Evolutionary conservation across 2,888 invertebrate species (phyloP).

Genomic region (Agrochola lota): DNA sequence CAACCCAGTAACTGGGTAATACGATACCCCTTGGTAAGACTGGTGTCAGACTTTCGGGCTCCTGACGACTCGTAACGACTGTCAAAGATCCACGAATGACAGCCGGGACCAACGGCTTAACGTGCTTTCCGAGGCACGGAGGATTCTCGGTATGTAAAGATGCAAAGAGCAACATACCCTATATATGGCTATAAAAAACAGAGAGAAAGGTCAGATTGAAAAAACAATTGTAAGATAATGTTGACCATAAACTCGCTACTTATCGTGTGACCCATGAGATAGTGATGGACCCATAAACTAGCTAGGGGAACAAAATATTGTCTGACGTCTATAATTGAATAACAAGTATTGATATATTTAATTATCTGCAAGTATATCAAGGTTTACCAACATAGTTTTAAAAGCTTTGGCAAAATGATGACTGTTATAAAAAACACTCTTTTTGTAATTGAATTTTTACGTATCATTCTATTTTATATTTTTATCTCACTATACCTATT

Average conservation of each 20-base stretch:
- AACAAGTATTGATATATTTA: background rate
- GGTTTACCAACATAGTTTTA: background rate
- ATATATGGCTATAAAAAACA: conserved; percentile 13
- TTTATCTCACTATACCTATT: background rate
- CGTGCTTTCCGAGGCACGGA: too few species aligned
- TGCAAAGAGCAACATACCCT: background rate
- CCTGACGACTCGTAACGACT: too few species aligned
- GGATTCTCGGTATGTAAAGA: too few species aligned
- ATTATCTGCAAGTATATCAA: background rate
- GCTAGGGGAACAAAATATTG: background rate
- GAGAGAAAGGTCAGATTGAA: conserved; percentile 7
- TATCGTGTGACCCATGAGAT: conserved; percentile 25
- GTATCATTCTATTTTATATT: background rate
- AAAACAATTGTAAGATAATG: conserved; percentile 14
- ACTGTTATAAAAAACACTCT: background rate
- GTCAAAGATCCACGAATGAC: too few species aligned
- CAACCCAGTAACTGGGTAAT: too few species aligned
- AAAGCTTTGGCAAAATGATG: background rate
- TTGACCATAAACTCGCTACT: conserved; percentile 11
- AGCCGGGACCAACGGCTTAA: too few species aligned
- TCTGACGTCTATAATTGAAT: background rate
- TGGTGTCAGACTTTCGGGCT: too few species aligned
- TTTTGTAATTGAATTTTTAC: background rate
- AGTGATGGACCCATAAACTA: conserved; percentile 13
- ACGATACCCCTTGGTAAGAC: too few species aligned